phyloP scores from a whole-genome alignment of 2,113 vertebrate species.

The Bucco capensis region DNA sequence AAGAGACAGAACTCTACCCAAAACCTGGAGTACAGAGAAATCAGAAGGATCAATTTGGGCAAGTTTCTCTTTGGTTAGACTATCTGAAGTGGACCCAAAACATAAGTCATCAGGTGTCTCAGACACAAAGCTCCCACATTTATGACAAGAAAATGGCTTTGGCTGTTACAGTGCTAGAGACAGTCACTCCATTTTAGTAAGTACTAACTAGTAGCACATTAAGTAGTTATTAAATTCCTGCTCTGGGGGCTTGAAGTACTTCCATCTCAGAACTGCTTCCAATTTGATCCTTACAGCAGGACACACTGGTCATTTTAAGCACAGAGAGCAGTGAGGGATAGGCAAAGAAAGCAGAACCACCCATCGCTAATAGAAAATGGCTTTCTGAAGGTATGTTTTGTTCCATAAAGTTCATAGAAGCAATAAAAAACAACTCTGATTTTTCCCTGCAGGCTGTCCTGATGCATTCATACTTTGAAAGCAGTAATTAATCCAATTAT shows the following conservation, averaged over 20 bases:
- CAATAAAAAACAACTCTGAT: neutral
- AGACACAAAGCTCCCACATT: neutral
- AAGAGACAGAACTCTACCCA: neutral
- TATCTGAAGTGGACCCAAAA: neutral
- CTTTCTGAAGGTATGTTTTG: neutral
- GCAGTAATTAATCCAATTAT: neutral
- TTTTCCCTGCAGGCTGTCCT: neutral
- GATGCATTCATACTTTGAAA: neutral
- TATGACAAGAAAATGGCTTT: neutral
- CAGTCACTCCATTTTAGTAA: neutral
- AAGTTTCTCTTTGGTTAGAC: neutral
- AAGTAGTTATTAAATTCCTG: neutral
- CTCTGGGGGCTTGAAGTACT: neutral
- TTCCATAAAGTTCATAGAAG: neutral
- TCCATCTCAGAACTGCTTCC: neutral
- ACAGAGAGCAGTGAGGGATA: neutral
- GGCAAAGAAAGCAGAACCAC: neutral
- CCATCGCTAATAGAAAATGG: neutral
- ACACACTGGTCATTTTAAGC: neutral
- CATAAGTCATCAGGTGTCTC: neutral
- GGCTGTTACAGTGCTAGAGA: neutral
- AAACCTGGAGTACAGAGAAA: neutral
- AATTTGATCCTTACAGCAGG: conserved; percentile 40
- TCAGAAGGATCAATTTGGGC: conserved; percentile 42
- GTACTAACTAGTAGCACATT: neutral